Evolutionary conservation across 2,797 vertebrate genomes (phyloP), one percentile per base, ranked within the genome.

Genomic region (Oreortyx pictus): DNA sequence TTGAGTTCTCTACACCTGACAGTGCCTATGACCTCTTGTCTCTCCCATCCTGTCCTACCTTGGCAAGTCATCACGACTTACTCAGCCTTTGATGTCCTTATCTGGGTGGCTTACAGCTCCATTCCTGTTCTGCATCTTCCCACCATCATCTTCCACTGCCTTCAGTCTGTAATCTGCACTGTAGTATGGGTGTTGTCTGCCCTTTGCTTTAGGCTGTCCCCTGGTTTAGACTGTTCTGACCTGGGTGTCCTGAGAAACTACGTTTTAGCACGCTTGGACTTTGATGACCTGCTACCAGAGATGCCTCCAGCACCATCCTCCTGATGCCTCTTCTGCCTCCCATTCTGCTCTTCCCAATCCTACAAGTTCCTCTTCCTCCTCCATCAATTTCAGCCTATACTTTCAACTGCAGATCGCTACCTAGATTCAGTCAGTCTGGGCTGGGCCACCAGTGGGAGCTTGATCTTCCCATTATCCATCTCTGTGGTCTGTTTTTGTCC

Each of bases 131-230:
- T 86, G 72, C 87, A 88, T 92, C 93, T 96, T 70, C 76, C 82
- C 80, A 93, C 39, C 79, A 88, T 24, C 85, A 4, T 5, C n/a
- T 88, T 66, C 31, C 67, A 86, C 41, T 67, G 54, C 79, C 19
- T 88, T 15, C 50, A 94, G 83, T 31, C 85, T 94, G 62, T 91
- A 92, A 96, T 94, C 93, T 94, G 74, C 82, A 89, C n/a, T 66
- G 76, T 76, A 52, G 70, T 18, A 47, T 79, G 82, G 76, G 85
- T 3, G 80, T 60, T 90, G 29, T 44, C 92, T 82, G 47, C 39
- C 72, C 62, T 75, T 54, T 35, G 68, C 54, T 88, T 84, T 72
- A 73, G 76, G 70, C 29, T 88, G 71, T 67, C 66, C 71, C 43
- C 64, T 67, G 31, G 3, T 90, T 88, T 20, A 94, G 74, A 35